Evolutionary conservation across 35 echinoderm and acorn worm species (phyloP).

Genomic region (Antedon bifida): DNA sequence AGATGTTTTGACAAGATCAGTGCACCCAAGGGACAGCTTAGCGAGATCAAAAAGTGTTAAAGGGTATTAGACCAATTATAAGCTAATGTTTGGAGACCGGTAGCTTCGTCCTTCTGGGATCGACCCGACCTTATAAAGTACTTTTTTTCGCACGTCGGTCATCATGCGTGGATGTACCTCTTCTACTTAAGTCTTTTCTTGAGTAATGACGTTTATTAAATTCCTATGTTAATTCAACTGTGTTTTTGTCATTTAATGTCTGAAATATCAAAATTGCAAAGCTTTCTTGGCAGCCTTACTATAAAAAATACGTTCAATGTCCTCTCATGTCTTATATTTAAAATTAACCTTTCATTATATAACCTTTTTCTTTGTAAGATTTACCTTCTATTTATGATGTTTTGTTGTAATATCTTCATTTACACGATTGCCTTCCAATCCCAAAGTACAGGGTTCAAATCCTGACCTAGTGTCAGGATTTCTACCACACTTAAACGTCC

Average conservation of each 20-base stretch:
- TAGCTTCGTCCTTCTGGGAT: background rate
- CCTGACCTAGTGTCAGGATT: too few species aligned
- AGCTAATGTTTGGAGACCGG: background rate
- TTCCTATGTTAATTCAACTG: background rate
- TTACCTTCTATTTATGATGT: too few species aligned
- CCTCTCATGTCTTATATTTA: too few species aligned
- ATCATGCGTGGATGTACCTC: background rate
- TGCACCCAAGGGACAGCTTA: background rate
- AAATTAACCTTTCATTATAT: too few species aligned
- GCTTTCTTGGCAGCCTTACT: too few species aligned
- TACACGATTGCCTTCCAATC: too few species aligned
- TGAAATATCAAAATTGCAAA: too few species aligned
- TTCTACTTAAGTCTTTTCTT: background rate
- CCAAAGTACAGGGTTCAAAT: too few species aligned
- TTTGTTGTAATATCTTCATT: too few species aligned
- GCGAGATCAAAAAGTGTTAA: background rate
- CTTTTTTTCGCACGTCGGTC: background rate
- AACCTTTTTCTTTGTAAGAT: too few species aligned
- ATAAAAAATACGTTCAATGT: too few species aligned
- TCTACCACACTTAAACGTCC: too few species aligned
- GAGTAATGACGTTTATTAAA: background rate
- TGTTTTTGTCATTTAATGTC: background rate
- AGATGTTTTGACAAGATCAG: background rate
- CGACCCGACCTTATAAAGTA: background rate
- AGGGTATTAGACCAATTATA: background rate